Base-by-base conservation (phyloP, 2,113 vertebrate genomes). In the Alces alces region DNA sequence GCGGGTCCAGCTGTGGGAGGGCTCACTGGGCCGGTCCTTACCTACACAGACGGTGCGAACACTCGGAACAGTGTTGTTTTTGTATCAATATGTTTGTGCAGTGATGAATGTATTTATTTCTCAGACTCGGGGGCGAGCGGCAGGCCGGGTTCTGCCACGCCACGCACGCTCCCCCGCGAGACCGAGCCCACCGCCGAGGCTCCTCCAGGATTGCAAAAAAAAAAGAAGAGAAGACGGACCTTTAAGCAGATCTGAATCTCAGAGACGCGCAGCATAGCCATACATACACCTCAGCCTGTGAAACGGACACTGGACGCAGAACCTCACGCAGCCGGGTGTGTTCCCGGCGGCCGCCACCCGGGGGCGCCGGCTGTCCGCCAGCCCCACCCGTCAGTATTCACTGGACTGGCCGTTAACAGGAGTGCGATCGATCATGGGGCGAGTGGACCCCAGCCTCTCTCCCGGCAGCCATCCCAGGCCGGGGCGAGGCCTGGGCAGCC, bases 81-180 rank as follows among this genome's bases (percentile, higher is more conserved):
- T 99, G 99, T 99, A 99, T 99, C 99, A 99, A 99, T 99, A 99
- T 99, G 99, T 99, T 99, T 99, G 99, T 99, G 99, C 99, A 99
- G 99, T 99, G 99, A 99, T 99, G 99, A 99, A 99, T 99, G 99
- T 99, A 99, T 99, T 99, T 99, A 99, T 99, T 99, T 99, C 98
- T 99, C 99, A 98, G 99, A 99, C 99, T 99, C 99, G 99, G 99
- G 99, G 93, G 96, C 1, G 7, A 80, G 91, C 8, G 92, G 95
- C 86, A 76, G 96, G 86, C 96, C 8, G 0, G 66, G 85, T 93
- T 50, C 92, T 6, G 39, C 91, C 94, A 64, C 86, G 70, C 70
- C 70, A 27, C 27, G 76, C 88, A 78, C 2, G 25, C 80, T 64
- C 54, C 70, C 95, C 96, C 33, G 9, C 88, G 83, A 55, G 91